Conservation (phyloP, 2,797 vertebrate genomes). For the Ctenopoma multispine region DNA sequence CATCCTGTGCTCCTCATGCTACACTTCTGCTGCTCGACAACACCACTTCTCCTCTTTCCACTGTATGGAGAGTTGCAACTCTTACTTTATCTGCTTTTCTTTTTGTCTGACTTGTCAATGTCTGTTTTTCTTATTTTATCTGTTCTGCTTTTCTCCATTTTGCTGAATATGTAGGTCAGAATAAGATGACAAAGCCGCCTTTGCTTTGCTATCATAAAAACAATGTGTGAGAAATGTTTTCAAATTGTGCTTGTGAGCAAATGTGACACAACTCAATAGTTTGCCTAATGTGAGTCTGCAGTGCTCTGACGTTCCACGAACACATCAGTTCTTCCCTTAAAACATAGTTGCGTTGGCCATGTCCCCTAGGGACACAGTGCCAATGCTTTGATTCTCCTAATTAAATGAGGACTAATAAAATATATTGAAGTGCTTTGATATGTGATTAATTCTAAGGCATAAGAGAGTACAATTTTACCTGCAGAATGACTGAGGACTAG, state of each 20-base stretch:
- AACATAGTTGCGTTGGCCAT: conserved; percentile 20
- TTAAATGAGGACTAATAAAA: conserved; percentile 29
- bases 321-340: conserved; percentile 35
- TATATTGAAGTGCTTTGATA: conserved; percentile 9
- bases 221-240: not conserved
- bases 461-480: not conserved
- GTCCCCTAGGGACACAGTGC: not conserved
- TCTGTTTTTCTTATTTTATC: conserved; percentile 15
- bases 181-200: conserved; percentile 25
- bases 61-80: conserved; percentile 30
- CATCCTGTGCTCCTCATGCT: conserved; percentile 73
- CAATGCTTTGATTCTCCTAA: conserved; percentile 24
- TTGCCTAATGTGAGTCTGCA: conserved; percentile 7
- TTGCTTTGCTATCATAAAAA: conserved; percentile 13
- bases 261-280: not conserved
- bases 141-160: conserved; percentile 22
- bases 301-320: conserved; percentile 29
- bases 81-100: conserved; percentile 34
- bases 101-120: not conserved
- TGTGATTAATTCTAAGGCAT: conserved; percentile 13
- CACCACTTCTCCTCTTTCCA: conserved; percentile 51
- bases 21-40: conserved; percentile 55
- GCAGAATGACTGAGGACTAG: not conserved
- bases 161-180: conserved; percentile 54
- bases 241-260: conserved; percentile 26